A percentile compares a stretch with the other conserved stretches of the same genome.
Conservation (phyloP, 2,797 vertebrate genomes). For the Sebastes jordani region DNA sequence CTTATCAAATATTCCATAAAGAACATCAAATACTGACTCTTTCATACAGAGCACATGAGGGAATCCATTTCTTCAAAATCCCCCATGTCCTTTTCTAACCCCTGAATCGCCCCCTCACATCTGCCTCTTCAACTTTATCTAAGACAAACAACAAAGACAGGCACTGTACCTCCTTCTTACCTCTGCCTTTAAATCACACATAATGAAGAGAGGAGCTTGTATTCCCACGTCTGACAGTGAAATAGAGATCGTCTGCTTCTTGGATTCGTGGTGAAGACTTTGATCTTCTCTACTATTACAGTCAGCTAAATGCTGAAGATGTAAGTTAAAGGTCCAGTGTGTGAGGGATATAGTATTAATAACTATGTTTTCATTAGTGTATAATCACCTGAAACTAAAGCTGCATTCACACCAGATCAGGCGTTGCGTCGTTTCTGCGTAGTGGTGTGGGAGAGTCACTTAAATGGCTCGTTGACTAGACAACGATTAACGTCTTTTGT, state of each 20-base stretch:
- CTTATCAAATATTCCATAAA: conserved; percentile 33
- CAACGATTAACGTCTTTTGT: too few relatives aligned
- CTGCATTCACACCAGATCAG: too few relatives aligned
- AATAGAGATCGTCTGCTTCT: background rate
- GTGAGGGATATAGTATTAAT: too few relatives aligned
- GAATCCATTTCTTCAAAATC: conserved; percentile 15
- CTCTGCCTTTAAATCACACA: background rate
- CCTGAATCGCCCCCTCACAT: background rate
- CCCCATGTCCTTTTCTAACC: background rate
- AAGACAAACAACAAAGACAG: conserved; percentile 28
- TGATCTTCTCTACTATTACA: background rate
- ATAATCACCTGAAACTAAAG: too few relatives aligned
- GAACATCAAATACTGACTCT: conserved; percentile 32
- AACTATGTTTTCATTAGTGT: too few relatives aligned
- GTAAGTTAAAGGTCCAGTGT: background rate
- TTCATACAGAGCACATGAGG: background rate
- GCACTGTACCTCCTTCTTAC: background rate
- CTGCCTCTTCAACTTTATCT: conserved; percentile 10
- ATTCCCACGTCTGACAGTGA: background rate
- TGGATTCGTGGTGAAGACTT: background rate
- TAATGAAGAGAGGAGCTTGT: background rate
- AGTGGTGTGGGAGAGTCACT: too few relatives aligned
- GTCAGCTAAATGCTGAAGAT: background rate
- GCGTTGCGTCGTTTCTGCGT: too few relatives aligned
- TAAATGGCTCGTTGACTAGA: too few relatives aligned